A percentile compares a stretch with the other conserved stretches of the same genome.
Conservation (phyloP, 64 coral and sea anemone genomes). For the Porites australiensis region DNA sequence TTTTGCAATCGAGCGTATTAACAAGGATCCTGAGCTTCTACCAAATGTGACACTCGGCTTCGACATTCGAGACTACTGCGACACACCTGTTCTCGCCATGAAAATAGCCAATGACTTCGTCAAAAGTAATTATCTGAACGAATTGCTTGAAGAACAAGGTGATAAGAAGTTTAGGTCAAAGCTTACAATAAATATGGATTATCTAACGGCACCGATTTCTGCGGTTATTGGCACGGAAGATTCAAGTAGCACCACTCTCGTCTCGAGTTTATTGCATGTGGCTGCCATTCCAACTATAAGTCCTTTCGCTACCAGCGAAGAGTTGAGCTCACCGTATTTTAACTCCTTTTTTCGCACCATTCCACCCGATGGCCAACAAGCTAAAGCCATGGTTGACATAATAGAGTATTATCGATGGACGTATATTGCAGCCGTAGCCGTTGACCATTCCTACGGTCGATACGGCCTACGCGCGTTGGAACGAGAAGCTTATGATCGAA, state of each 20-base stretch:
- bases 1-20: conserved; percentile 62
- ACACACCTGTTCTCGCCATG: conserved; percentile 27
- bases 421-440: conserved; percentile 47
- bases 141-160: background rate
- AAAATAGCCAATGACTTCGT: conserved; percentile 50
- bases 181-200: background rate
- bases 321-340: conserved; percentile 52
- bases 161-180: too few relatives aligned
- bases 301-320: conserved; percentile 67
- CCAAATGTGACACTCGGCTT: conserved; percentile 62
- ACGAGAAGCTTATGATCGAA: conserved; percentile 33
- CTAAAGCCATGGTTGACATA: conserved; percentile 55
- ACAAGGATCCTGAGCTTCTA: conserved; percentile 26
- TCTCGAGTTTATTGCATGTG: conserved; percentile 58
- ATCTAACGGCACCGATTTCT: background rate
- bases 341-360: conserved; percentile 65
- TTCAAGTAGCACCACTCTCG: conserved; percentile 33
- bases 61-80: conserved; percentile 71
- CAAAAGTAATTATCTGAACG: background rate
- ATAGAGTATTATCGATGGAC: conserved; percentile 76
- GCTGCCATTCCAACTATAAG: conserved; percentile 41
- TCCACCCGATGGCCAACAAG: conserved; percentile 64
- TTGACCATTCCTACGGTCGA: conserved; percentile 65
- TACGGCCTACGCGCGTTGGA: conserved; percentile 55
- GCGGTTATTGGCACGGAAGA: conserved; percentile 54